These are phyloP conservation scores for Antitype chi DNA, from an alignment of 2,888 invertebrate genomes.

Conservation along the genomic window DNA sequence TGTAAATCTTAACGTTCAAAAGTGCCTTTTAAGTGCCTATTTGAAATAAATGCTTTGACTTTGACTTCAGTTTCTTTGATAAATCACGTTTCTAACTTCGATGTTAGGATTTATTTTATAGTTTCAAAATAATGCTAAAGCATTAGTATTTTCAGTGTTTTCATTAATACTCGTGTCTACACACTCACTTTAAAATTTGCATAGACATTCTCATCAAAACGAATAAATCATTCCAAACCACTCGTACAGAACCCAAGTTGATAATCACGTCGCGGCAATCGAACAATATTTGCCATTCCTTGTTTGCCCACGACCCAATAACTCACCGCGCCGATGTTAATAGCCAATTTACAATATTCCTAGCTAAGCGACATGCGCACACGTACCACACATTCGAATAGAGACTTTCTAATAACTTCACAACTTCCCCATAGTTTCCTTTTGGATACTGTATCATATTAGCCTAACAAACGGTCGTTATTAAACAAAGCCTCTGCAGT, in stretches of 20 bases:
- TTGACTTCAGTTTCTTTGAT: background rate
- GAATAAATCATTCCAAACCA: background rate
- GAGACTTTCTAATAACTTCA: background rate
- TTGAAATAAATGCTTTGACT: too few relatives aligned
- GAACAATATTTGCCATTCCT: conserved; percentile 60
- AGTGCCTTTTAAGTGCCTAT: too few relatives aligned
- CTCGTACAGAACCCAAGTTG: conserved; percentile 20
- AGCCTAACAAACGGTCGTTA: background rate
- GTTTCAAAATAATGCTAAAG: background rate
- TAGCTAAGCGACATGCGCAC: conserved; percentile 19
- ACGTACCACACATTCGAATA: conserved; percentile 20
- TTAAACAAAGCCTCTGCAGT: background rate
- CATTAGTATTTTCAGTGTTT: background rate
- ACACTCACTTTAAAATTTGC: background rate
- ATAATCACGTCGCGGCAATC: conserved; percentile 40
- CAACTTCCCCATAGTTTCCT: background rate
- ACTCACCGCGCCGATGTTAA: conserved; percentile 47
- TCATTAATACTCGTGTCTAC: background rate
- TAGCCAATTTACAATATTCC: conserved; percentile 59
- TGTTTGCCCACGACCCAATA: conserved; percentile 52
- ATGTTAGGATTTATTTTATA: background rate
- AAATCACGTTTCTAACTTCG: background rate
- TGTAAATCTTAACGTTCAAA: too few relatives aligned
- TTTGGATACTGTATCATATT: background rate
- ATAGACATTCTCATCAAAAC: conserved; percentile 7